A percentile compares a stretch with the other conserved stretches of the same genome.
Evolutionary conservation across 2,797 vertebrate genomes (phyloP).

Genomic region (Triplophysa yarkandensis): DNA sequence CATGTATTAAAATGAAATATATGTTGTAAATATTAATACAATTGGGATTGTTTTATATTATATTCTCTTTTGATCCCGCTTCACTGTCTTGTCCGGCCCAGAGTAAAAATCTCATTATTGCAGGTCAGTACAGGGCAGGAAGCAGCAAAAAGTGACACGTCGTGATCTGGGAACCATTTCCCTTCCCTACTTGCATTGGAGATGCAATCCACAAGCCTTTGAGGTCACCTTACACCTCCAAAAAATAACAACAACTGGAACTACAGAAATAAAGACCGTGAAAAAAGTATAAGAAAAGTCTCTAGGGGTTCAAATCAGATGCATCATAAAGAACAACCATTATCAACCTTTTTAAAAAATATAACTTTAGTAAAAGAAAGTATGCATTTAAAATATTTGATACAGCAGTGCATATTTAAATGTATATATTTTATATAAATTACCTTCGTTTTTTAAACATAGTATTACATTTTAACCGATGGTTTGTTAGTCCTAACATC

Average conservation of each 20-base stretch:
- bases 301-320: background rate
- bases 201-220: conserved; percentile 44
- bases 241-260: conserved; percentile 26
- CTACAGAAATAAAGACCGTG: background rate
- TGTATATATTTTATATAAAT: no score
- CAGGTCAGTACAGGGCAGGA: conserved; percentile 13
- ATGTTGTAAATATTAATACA: no score
- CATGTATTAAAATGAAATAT: no score
- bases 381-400: no score
- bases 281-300: no score
- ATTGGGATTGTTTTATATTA: no score
- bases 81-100: background rate
- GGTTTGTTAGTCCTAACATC: no score
- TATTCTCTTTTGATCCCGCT: background rate
- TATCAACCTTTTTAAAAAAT: no score
- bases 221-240: conserved; percentile 44
- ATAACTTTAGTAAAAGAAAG: no score
- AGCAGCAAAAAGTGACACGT: conserved; percentile 53
- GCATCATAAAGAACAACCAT: background rate
- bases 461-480: no score
- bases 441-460: no score
- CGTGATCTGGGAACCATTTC: conserved; percentile 56
- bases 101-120: conserved; percentile 26
- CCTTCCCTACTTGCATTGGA: conserved; percentile 42
- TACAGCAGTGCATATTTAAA: no score